phyloP scores from a whole-genome alignment of 2,888 invertebrate species.

The Hemaris fuciformis region DNA sequence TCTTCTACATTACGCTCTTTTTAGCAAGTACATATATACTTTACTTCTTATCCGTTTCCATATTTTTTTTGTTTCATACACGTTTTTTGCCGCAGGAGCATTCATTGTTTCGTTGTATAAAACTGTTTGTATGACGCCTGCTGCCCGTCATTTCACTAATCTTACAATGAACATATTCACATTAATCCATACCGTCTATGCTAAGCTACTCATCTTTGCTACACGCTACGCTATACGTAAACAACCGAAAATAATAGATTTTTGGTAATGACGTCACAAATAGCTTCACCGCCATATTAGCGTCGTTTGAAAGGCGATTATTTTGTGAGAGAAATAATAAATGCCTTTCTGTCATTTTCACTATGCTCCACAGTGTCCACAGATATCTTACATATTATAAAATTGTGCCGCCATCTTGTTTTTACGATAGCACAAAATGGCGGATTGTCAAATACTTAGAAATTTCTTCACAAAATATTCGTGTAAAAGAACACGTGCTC shows the following conservation, averaged over 20 bases:
- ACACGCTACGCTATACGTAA: conserved; percentile 43
- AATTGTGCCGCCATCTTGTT: conserved; percentile 13
- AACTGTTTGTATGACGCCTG: background rate
- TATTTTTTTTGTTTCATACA: background rate
- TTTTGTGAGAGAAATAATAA: conserved; percentile 6
- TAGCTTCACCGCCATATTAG: conserved; percentile 17
- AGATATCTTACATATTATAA: background rate
- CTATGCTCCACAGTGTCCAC: background rate
- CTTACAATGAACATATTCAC: conserved; percentile 33
- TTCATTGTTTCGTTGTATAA: conserved; percentile 11
- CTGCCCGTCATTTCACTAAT: background rate
- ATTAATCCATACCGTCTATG: conserved; percentile 39
- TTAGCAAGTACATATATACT: background rate
- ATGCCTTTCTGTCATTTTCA: background rate
- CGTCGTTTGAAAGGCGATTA: conserved; percentile 4
- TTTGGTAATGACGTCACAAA: conserved; percentile 44
- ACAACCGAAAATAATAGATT: conserved; percentile 39
- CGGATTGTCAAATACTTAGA: conserved; percentile 3
- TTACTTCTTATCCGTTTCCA: background rate
- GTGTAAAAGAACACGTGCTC: conserved; percentile 13
- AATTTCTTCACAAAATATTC: conserved; percentile 19
- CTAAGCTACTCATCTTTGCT: conserved; percentile 44
- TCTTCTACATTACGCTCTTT: background rate
- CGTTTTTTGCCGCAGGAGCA: background rate
- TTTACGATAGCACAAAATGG: background rate